phyloP scores from a whole-genome alignment of 92 coral and sea anemone genomes.

The Meandrina meandrites region DNA sequence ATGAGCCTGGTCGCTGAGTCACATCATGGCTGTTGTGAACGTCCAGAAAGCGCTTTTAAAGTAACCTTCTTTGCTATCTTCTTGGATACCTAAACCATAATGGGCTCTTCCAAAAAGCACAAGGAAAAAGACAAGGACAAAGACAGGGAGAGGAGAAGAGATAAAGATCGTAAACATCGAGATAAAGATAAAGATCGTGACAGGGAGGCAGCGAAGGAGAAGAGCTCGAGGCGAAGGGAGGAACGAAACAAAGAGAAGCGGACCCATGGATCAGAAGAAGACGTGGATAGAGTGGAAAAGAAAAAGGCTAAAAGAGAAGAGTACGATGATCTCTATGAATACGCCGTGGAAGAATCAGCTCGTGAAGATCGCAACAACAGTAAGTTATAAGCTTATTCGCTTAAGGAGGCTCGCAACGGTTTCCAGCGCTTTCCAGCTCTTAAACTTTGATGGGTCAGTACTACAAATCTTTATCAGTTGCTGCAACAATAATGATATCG shows the following conservation, averaged over 20 bases:
- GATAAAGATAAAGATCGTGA: slow-evolving; percentile 59
- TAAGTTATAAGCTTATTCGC: background rate
- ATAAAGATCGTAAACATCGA: slow-evolving; percentile 43
- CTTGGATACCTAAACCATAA: background rate
- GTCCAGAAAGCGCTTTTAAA: background rate
- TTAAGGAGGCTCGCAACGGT: too few relatives aligned
- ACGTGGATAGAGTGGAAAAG: slow-evolving; percentile 36
- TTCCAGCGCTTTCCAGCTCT: too few relatives aligned
- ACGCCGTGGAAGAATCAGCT: slow-evolving; percentile 65
- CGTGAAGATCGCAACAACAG: slow-evolving; percentile 27
- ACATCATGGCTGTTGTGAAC: slow-evolving; percentile 30
- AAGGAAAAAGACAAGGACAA: slow-evolving; percentile 72
- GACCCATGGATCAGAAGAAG: slow-evolving; percentile 14
- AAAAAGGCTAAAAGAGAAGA: slow-evolving; percentile 57
- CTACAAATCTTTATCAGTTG: too few relatives aligned
- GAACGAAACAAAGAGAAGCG: slow-evolving; percentile 36
- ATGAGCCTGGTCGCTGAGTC: slow-evolving; percentile 1
- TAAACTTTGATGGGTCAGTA: too few relatives aligned
- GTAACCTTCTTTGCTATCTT: background rate
- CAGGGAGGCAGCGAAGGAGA: slow-evolving; percentile 55
- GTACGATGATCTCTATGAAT: slow-evolving; percentile 65
- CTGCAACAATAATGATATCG: too few relatives aligned
- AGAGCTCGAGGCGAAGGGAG: background rate
- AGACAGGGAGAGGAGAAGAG: slow-evolving; percentile 30
- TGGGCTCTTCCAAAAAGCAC: slow-evolving; percentile 81